Conservation (phyloP, 1,140 invertebrate species). For the Halyomorpha halys region DNA sequence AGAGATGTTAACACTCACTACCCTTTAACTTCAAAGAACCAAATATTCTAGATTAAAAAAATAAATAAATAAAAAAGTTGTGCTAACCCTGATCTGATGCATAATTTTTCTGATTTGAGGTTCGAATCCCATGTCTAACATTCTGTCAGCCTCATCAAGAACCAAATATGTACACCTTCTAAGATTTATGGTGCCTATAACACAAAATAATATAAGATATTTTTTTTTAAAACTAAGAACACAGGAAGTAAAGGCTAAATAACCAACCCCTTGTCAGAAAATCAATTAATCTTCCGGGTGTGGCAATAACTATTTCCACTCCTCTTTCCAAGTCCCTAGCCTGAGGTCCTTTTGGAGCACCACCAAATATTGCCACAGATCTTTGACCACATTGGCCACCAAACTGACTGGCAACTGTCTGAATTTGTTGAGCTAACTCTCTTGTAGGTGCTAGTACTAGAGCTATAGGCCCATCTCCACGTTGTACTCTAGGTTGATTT, state of each 20-base stretch:
- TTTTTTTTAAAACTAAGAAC: too few species aligned
- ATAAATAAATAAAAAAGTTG: too few species aligned
- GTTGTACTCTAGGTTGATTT: conserved; percentile 66
- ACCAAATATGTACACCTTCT: conserved; percentile 85
- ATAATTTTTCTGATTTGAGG: conserved; percentile 98
- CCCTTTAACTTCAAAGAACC: too few species aligned
- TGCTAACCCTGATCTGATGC: conserved; percentile 73
- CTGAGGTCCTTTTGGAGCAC: conserved; percentile 72
- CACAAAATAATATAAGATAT: not conserved
- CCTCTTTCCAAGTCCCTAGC: conserved; percentile 78
- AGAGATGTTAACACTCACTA: too few species aligned
- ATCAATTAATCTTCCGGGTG: conserved; percentile 91
- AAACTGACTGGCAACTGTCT: conserved; percentile 85
- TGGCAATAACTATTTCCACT: conserved; percentile 85
- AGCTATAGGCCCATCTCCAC: conserved; percentile 85
- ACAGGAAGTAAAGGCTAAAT: too few species aligned
- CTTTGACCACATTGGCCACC: conserved; percentile 67
- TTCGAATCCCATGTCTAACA: conserved; percentile 99
- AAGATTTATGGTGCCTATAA: conserved; percentile 45
- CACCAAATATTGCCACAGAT: conserved; percentile 93
- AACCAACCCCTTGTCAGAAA: conserved; percentile 87
- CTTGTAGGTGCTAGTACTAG: conserved; percentile 86
- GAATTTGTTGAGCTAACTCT: conserved; percentile 92
- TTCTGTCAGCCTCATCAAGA: conserved; percentile 95
- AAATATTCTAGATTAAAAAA: too few species aligned